Evolutionary conservation across 2,113 vertebrate species (phyloP).

Genomic region (Scomber scombrus): DNA sequence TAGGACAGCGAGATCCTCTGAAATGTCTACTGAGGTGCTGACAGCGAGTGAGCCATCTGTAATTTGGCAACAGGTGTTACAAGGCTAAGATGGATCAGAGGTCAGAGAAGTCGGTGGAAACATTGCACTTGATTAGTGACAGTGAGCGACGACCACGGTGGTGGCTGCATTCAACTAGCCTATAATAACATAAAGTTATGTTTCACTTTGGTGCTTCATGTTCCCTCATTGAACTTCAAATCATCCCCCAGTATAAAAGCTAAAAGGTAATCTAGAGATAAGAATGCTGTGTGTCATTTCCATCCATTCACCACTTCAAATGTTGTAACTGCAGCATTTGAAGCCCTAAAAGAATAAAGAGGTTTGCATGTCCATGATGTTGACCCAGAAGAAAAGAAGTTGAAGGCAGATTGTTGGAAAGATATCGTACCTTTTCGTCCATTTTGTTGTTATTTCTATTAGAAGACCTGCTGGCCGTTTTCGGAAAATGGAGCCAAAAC

Average conservation of each 20-base stretch:
- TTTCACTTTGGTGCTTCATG: constrained; percentile 18
- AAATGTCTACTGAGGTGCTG: constrained; percentile 61
- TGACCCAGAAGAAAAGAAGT: constrained; percentile 3
- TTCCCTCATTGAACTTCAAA: background rate
- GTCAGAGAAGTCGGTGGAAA: constrained; percentile 70
- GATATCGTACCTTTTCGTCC: background rate
- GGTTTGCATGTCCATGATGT: background rate
- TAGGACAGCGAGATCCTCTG: constrained; percentile 33
- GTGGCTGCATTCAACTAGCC: constrained; percentile 40
- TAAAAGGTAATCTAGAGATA: no score
- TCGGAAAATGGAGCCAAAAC: constrained; percentile 27
- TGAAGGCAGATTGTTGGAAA: constrained; percentile 14
- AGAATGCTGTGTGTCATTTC: no score
- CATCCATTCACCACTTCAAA: background rate
- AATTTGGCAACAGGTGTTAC: constrained; percentile 72
- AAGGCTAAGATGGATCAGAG: constrained; percentile 63
- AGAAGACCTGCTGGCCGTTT: constrained; percentile 2
- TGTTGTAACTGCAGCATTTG: background rate
- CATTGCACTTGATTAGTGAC: constrained; percentile 58
- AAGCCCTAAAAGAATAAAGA: background rate
- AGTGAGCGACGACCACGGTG: constrained; percentile 15
- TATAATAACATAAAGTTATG: constrained; percentile 18
- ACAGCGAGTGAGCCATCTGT: constrained; percentile 64
- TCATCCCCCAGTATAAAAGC: background rate
- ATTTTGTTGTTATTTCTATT: constrained; percentile 2